A percentile compares a stretch with the other conserved stretches of the same genome.
Conservation (phyloP, 1,140 invertebrate species). For the Argopecten irradians region DNA sequence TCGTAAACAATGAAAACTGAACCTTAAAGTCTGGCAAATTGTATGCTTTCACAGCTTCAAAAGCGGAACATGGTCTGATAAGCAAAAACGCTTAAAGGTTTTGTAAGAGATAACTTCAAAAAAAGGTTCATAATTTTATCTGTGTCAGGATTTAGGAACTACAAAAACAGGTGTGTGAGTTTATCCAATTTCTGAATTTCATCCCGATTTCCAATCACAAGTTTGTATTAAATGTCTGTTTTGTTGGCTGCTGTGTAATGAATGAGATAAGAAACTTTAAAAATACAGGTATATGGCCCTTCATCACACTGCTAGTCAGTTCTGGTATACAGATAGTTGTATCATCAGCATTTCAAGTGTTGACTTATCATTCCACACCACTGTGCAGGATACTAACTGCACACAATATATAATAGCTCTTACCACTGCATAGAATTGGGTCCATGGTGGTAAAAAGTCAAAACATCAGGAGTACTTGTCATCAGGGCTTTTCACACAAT, state of each 20-base stretch:
- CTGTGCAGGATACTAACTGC: not conserved
- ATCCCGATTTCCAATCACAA: not conserved
- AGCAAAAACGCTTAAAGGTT: not conserved
- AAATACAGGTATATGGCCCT: not conserved
- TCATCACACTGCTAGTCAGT: not conserved
- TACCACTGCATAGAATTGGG: too few species aligned
- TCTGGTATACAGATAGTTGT: constrained; percentile 5
- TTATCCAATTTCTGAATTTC: constrained; percentile 12
- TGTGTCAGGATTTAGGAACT: not conserved
- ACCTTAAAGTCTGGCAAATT: not conserved
- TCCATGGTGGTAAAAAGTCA: too few species aligned
- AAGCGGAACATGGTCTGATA: constrained; percentile 8
- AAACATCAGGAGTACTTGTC: too few species aligned
- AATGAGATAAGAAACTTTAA: not conserved
- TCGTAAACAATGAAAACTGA: not conserved
- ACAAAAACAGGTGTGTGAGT: constrained; percentile 21
- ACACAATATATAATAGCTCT: too few species aligned
- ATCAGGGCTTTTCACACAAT: too few species aligned
- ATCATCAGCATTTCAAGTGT: constrained; percentile 11
- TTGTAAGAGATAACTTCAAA: not conserved
- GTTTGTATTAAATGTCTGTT: constrained; percentile 1
- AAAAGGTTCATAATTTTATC: not conserved
- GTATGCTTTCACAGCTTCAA: not conserved
- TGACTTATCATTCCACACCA: not conserved
- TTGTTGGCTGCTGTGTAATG: not conserved